Conservation (phyloP, 1,140 invertebrate genomes). For the Yoshiicerus persimilis region DNA sequence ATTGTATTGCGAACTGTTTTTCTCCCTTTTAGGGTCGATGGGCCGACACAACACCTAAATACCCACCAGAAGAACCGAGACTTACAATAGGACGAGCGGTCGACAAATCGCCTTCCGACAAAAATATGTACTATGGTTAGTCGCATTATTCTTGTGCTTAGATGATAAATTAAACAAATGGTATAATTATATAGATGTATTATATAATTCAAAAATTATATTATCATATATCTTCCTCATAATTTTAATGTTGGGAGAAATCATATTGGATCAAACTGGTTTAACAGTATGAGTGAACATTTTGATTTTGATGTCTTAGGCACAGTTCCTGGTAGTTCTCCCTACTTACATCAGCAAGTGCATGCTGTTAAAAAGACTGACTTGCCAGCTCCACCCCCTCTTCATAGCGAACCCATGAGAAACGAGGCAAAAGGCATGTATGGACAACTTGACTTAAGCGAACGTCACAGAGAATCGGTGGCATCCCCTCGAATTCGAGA, state of each 20-base stretch:
- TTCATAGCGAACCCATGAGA: slow-evolving; percentile 7
- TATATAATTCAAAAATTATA: too few species aligned
- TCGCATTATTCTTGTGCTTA: too few species aligned
- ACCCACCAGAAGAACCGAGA: not conserved
- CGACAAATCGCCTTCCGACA: slow-evolving; percentile 33
- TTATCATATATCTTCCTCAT: too few species aligned
- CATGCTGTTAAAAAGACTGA: slow-evolving; percentile 30
- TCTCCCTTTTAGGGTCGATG: not conserved
- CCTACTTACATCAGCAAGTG: not conserved
- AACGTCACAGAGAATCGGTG: not conserved
- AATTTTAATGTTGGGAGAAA: too few species aligned
- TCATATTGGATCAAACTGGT: too few species aligned
- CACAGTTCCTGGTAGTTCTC: not conserved
- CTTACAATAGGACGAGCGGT: slow-evolving; percentile 13
- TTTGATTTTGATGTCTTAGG: not conserved
- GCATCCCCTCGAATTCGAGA: not conserved
- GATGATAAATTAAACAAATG: too few species aligned
- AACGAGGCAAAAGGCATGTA: slow-evolving; percentile 1
- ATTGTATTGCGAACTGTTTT: too few species aligned
- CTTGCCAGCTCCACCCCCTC: slow-evolving; percentile 23
- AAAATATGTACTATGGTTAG: slow-evolving; percentile 38
- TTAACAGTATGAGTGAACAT: too few species aligned
- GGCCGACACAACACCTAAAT: slow-evolving; percentile 47
- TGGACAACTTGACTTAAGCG: slow-evolving; percentile 7
- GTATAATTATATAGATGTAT: too few species aligned